These are phyloP conservation scores for Artemia sinica DNA, from an alignment of 2,888 invertebrate genomes.

Conservation along the genomic window DNA sequence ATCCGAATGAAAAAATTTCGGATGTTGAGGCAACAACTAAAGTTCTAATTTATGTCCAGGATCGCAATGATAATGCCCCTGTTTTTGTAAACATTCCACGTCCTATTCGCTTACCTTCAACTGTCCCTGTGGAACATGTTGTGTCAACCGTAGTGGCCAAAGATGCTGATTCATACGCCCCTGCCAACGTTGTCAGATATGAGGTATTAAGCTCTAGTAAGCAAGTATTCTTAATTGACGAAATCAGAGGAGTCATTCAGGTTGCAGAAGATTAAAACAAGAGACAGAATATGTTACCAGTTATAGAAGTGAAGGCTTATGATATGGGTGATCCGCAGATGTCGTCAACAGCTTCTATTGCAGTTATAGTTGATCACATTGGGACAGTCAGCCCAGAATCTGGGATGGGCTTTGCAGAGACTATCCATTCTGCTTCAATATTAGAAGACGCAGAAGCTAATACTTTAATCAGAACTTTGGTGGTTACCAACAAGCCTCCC, in stretches of 20 bases:
- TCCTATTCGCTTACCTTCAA: conserved; percentile 64
- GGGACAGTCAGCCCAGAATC: conserved; percentile 49
- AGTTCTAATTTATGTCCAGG: conserved; percentile 55
- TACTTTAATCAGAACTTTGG: conserved; percentile 48
- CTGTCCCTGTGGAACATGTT: conserved; percentile 58
- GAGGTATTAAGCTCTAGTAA: conserved; percentile 60
- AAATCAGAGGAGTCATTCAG: conserved; percentile 58
- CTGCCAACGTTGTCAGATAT: conserved; percentile 55
- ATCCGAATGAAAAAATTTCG: conserved; percentile 47
- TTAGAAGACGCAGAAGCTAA: conserved; percentile 55
- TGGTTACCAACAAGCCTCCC: conserved; percentile 53
- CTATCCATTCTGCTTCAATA: conserved; percentile 61
- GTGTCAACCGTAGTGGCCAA: conserved; percentile 59
- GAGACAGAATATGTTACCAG: conserved; percentile 68
- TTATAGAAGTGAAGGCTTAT: conserved; percentile 65
- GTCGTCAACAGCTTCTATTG: conserved; percentile 60
- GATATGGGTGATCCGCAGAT: conserved; percentile 70
- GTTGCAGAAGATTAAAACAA: conserved; percentile 67
- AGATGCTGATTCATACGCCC: conserved; percentile 67
- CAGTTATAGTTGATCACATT: conserved; percentile 63
- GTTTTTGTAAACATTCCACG: conserved; percentile 64
- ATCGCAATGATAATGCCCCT: conserved; percentile 72
- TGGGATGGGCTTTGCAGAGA: conserved; percentile 71
- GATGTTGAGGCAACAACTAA: conserved; percentile 52
- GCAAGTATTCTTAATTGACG: conserved; percentile 72